phyloP scores from a whole-genome alignment of 1,140 invertebrate species.

The Ceratina calcarata region DNA sequence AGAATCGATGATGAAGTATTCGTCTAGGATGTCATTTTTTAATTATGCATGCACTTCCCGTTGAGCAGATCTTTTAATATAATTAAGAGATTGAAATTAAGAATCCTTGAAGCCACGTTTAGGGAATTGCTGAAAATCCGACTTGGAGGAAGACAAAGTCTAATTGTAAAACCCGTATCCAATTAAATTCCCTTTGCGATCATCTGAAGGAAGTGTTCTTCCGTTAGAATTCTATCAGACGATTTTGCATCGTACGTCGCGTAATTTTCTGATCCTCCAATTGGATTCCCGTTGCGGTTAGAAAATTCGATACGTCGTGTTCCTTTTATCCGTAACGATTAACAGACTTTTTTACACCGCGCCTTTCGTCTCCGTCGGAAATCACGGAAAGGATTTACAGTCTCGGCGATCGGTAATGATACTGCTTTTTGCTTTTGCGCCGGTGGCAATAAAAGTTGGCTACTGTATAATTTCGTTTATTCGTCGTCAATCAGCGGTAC shows the following conservation, averaged over 20 bases:
- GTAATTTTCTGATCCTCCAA: no score
- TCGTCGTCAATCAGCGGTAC: conserved; percentile 59
- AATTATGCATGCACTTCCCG: not conserved
- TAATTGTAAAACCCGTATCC: no score
- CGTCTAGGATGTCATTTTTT: not conserved
- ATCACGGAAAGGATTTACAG: conserved; percentile 46
- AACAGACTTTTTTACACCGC: conserved; percentile 10
- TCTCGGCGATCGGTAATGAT: conserved; percentile 46
- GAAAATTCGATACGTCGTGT: conserved; percentile 15
- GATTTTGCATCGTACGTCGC: no score
- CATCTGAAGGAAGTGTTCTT: no score
- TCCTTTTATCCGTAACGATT: conserved; percentile 4
- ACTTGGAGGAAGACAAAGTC: not conserved
- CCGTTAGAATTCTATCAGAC: no score
- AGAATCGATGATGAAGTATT: not conserved
- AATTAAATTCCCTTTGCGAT: no score
- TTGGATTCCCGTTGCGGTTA: not conserved
- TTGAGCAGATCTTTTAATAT: not conserved
- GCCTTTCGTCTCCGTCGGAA: conserved; percentile 32
- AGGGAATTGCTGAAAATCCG: no score
- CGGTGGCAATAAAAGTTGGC: conserved; percentile 52
- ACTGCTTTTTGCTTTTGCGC: conserved; percentile 47
- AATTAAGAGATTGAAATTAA: conserved; percentile 18
- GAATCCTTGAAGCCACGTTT: not conserved
- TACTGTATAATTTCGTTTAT: conserved; percentile 62